A percentile compares a stretch with the other conserved stretches of the same genome.
phyloP scores from a whole-genome alignment of 2,797 vertebrate genomes.

The Leptoclinus maculatus region DNA sequence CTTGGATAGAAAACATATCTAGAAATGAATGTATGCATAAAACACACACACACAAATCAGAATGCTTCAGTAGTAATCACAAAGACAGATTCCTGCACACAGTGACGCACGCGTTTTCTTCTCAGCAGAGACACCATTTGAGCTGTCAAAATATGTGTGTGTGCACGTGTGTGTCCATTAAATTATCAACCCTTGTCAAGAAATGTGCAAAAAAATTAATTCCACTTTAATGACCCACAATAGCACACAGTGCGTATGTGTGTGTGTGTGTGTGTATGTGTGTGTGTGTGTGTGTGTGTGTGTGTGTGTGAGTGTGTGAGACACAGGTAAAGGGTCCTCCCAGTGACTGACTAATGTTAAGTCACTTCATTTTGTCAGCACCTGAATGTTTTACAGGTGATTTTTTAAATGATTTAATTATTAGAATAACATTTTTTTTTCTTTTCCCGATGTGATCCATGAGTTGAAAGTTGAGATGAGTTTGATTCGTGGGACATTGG shows the following conservation, averaged over 20 bases:
- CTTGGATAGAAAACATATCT: no score
- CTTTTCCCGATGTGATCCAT: not conserved
- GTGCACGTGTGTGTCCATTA: constrained; percentile 5
- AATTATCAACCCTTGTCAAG: constrained; percentile 20
- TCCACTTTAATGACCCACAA: constrained; percentile 12
- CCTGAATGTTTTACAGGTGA: not conserved
- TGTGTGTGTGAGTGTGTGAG: constrained; percentile 5
- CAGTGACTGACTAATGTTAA: constrained; percentile 59
- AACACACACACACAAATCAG: not conserved
- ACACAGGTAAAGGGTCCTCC: constrained; percentile 88
- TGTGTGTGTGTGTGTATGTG: constrained; percentile 3
- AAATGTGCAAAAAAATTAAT: constrained; percentile 4
- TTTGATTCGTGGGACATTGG: not conserved
- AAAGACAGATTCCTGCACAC: not conserved
- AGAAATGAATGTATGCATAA: no score
- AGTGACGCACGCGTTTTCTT: not conserved
- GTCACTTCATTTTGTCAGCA: constrained; percentile 3
- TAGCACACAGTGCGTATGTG: constrained; percentile 45
- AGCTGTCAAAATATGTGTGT: constrained; percentile 9
- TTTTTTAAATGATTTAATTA: no score
- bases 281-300: not conserved
- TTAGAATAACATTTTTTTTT: not conserved
- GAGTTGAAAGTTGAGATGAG: not conserved
- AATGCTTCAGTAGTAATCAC: not conserved
- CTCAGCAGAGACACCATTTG: not conserved